These are phyloP conservation scores for Margarornis squamiger DNA, from an alignment of 2,797 vertebrate species.

Conservation along the genomic window DNA sequence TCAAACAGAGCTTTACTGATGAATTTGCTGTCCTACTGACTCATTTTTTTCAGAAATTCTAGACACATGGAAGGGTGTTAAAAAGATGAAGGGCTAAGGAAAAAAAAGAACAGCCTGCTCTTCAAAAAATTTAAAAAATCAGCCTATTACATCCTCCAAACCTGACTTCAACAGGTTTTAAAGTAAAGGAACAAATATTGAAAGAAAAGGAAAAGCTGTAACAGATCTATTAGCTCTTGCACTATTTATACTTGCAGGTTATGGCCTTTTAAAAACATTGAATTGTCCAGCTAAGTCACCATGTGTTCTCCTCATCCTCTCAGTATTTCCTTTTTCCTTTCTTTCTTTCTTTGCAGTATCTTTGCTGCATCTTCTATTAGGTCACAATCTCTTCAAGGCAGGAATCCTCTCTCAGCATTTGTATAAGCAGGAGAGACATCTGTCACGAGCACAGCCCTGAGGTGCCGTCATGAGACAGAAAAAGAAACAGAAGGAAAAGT, in stretches of 20 bases:
- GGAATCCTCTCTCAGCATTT: background rate
- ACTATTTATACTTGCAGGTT: background rate
- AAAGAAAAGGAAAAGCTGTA: background rate
- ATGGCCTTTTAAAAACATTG: background rate
- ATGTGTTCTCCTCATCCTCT: background rate
- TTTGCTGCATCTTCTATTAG: background rate
- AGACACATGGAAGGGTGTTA: conserved; percentile 22
- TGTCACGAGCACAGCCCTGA: background rate
- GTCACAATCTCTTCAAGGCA: background rate
- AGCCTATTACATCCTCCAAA: background rate
- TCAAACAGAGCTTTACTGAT: conserved; percentile 45
- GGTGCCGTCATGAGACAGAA: background rate
- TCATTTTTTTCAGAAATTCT: conserved; percentile 33
- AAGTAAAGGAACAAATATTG: background rate
- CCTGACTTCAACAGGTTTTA: background rate
- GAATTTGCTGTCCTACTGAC: conserved; percentile 43
- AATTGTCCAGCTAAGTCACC: background rate
- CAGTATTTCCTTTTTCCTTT: background rate
- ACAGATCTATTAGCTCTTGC: background rate
- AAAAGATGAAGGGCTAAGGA: conserved; percentile 26
- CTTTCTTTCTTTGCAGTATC: background rate
- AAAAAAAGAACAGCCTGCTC: background rate
- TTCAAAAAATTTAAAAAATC: conserved; percentile 11
- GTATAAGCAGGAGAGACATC: background rate
- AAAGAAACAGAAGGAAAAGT: background rate